Evolutionary conservation across 1,140 invertebrate species (phyloP).

Genomic region (Metopolophium dirhodum): DNA sequence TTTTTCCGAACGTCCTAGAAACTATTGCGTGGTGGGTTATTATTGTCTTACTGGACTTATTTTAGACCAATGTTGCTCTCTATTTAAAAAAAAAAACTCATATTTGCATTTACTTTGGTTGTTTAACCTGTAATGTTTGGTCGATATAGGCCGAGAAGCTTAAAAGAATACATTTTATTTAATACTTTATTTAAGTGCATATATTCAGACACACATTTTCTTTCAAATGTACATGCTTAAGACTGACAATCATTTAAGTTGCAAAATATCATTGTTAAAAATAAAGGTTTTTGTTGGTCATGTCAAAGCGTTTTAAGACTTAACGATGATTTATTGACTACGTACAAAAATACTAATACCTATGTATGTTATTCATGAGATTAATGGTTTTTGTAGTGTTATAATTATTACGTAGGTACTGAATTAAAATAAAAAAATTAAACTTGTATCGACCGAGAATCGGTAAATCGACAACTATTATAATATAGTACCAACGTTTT

Average conservation of each 20-base stretch:
- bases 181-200: neutral
- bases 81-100: neutral
- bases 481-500: neutral
- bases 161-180: too few relatives aligned
- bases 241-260: neutral
- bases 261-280: neutral
- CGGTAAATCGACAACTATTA: neutral
- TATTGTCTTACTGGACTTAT: neutral
- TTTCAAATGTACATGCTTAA: neutral
- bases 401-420: conserved; percentile 1
- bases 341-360: neutral
- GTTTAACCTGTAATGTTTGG: neutral
- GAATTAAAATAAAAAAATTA: neutral
- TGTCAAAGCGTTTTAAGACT: neutral
- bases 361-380: neutral
- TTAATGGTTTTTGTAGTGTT: neutral
- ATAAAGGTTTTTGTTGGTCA: neutral
- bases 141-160: neutral
- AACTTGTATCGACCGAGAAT: neutral
- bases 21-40: neutral
- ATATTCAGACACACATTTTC: neutral
- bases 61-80: neutral
- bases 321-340: conserved; percentile 11
- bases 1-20: neutral
- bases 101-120: neutral